A percentile compares a stretch with the other conserved stretches of the same genome.
Evolutionary conservation across 2,113 vertebrate genomes (phyloP).

Genomic region (Notechis scutatus): DNA sequence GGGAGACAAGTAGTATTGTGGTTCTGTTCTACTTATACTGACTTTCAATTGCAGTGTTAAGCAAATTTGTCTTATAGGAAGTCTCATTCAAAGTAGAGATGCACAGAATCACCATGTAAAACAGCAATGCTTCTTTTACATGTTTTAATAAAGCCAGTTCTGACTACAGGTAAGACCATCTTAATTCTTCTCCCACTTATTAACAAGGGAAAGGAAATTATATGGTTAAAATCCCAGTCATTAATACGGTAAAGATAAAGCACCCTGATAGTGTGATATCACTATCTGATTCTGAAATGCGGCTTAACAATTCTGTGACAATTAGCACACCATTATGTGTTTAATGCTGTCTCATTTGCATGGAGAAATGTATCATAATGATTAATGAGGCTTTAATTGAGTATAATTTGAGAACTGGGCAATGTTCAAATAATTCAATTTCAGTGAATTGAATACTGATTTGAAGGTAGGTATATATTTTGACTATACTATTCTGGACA

Average conservation of each 20-base stretch:
- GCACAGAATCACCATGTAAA: not conserved
- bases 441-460: conserved; percentile 31
- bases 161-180: not conserved
- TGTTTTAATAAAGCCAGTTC: not conserved
- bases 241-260: not conserved
- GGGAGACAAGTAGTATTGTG: not conserved
- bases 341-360: conserved; percentile 62
- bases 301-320: conserved; percentile 57
- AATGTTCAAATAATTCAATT: conserved; percentile 33
- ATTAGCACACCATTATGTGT: conserved; percentile 60
- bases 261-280: not conserved
- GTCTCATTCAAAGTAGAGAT: not conserved
- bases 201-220: not conserved
- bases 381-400: conserved; percentile 68
- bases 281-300: conserved; percentile 1
- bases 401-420: conserved; percentile 40
- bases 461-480: not conserved
- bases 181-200: not conserved
- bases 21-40: no score
- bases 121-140: not conserved
- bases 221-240: not conserved
- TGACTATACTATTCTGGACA: accelerated
- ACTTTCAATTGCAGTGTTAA: not conserved
- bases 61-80: not conserved
- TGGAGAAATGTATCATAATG: conserved; percentile 62